Evolutionary conservation across 2,888 invertebrate genomes (phyloP).

Genomic region (Lordiphosa fenestrarum): DNA sequence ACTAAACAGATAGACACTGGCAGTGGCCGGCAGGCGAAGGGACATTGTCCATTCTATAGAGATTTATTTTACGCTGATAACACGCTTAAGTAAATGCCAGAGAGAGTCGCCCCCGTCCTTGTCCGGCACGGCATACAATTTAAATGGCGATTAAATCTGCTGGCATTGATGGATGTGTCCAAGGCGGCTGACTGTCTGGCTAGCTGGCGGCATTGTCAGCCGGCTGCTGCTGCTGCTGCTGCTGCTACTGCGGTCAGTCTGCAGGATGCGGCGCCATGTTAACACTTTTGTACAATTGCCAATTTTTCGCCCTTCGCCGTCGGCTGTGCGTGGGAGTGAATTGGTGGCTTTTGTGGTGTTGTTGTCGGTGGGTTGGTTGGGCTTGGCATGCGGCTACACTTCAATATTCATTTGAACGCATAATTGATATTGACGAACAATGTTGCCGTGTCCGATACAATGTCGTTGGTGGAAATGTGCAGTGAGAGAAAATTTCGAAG

Average conservation of each 20-base stretch:
- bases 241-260: constrained; percentile 62
- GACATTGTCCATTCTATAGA: constrained; percentile 50
- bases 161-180: constrained; percentile 77
- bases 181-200: constrained; percentile 42
- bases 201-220: constrained; percentile 14
- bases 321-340: constrained; percentile 25
- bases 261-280: constrained; percentile 74
- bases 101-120: constrained; percentile 12
- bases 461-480: constrained; percentile 23
- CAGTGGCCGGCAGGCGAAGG: constrained; percentile 13
- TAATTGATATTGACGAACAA: constrained; percentile 76
- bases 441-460: constrained; percentile 58
- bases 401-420: constrained; percentile 76
- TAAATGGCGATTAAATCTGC: constrained; percentile 78
- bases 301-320: constrained; percentile 54
- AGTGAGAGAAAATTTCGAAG: constrained; percentile 5
- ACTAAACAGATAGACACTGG: constrained; percentile 61
- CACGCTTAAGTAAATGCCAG: constrained; percentile 71
- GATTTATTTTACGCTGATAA: constrained; percentile 75
- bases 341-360: constrained; percentile 36
- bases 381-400: constrained; percentile 66
- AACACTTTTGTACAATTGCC: constrained; percentile 73
- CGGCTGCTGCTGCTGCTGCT: constrained; percentile 6
- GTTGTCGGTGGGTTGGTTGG: constrained; percentile 16
- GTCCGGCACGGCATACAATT: constrained; percentile 58